Evolutionary conservation across 1,140 invertebrate species (phyloP).

Genomic region (Drosophila athabasca): DNA sequence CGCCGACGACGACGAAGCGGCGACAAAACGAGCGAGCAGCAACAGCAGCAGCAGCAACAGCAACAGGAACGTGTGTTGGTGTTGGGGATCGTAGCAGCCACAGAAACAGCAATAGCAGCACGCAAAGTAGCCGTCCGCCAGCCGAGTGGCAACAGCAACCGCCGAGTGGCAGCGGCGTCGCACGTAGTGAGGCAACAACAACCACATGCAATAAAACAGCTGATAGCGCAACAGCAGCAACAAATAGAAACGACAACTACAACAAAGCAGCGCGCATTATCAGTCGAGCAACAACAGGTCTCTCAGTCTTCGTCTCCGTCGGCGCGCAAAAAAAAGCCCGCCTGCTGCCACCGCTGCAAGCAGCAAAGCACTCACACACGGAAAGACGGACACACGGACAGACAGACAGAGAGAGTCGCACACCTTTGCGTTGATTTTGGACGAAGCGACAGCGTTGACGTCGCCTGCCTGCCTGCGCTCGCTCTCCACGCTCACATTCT

Average conservation of each 20-base stretch:
- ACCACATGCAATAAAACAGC: slow-evolving; percentile 79
- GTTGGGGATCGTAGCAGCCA: slow-evolving; percentile 53
- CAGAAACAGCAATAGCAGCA: slow-evolving; percentile 17
- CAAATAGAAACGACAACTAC: slow-evolving; percentile 57
- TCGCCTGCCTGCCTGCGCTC: slow-evolving; percentile 37
- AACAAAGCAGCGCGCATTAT: slow-evolving; percentile 71
- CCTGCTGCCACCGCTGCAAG: slow-evolving; percentile 51
- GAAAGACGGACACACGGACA: slow-evolving; percentile 25
- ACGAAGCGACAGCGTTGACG: slow-evolving; percentile 44
- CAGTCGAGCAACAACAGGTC: slow-evolving; percentile 78
- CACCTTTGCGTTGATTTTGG: slow-evolving; percentile 81
- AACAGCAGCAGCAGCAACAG: slow-evolving; percentile 44
- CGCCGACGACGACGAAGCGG: slow-evolving; percentile 66
- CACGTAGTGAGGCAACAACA: slow-evolving; percentile 58
- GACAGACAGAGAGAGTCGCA: slow-evolving; percentile 62
- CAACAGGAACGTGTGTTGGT: slow-evolving; percentile 37
- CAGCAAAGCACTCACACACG: slow-evolving; percentile 44
- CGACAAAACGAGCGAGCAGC: slow-evolving; percentile 60
- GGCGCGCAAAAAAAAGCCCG: slow-evolving; percentile 71
- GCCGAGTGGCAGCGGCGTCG: slow-evolving; percentile 28
- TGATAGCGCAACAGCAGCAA: slow-evolving; percentile 64
- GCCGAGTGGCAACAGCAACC: slow-evolving; percentile 58
- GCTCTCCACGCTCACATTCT: slow-evolving; percentile 6
- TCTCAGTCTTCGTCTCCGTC: slow-evolving; percentile 10
- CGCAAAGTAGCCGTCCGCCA: slow-evolving; percentile 11